Evolutionary conservation across 2,113 vertebrate genomes (phyloP).

Genomic region (Ranitomeya imitator): DNA sequence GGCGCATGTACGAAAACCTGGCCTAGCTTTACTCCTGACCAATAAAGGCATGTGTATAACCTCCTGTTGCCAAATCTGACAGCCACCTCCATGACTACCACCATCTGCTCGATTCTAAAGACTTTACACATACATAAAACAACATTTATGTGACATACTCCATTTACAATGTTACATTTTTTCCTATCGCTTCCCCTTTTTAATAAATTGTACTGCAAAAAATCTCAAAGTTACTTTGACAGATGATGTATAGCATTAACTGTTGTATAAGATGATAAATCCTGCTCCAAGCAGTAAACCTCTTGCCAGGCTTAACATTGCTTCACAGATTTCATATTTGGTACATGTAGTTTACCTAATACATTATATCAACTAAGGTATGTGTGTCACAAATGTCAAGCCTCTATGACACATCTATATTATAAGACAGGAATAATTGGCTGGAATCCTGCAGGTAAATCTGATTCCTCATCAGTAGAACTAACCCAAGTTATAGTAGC

Average conservation of each 20-base stretch:
- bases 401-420: not conserved
- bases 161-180: not conserved
- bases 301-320: slow-evolving; percentile 19
- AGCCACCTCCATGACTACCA: too few relatives aligned
- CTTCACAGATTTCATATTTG: not conserved
- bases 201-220: not conserved
- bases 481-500: too few relatives aligned
- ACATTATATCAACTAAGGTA: not conserved
- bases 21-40: too few relatives aligned
- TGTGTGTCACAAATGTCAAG: not conserved
- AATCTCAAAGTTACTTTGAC: not conserved
- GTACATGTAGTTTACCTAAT: not conserved
- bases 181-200: slow-evolving; percentile 19
- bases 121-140: not conserved
- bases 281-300: not conserved
- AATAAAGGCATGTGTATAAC: too few relatives aligned
- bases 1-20: too few relatives aligned
- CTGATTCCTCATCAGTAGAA: too few relatives aligned
- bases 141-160: slow-evolving; percentile 1
- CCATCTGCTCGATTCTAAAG: not conserved
- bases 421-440: not conserved
- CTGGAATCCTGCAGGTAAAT: too few relatives aligned
- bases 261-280: slow-evolving; percentile 29
- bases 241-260: slow-evolving; percentile 29
- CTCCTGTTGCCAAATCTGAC: too few relatives aligned